Evolutionary conservation across 1,140 invertebrate genomes (phyloP).

Genomic region (Drosophila rufa): DNA sequence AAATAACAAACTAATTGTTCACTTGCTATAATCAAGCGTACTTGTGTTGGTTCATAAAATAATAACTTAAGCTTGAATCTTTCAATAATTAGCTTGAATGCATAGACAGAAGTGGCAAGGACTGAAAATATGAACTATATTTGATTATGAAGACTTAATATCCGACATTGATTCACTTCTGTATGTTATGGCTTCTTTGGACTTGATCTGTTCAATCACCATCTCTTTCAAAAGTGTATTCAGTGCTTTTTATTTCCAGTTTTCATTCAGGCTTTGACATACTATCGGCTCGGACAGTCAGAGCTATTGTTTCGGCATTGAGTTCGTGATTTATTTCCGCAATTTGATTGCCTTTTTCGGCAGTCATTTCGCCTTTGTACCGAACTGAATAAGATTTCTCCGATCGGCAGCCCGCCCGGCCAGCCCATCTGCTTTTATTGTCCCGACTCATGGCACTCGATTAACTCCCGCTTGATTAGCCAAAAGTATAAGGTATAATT

Average conservation of each 20-base stretch:
- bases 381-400: conserved; percentile 23
- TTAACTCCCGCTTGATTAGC: conserved; percentile 28
- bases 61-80: too few relatives aligned
- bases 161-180: not conserved
- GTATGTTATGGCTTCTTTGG: not conserved
- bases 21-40: not conserved
- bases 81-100: not conserved
- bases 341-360: conserved; percentile 28
- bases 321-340: conserved; percentile 51
- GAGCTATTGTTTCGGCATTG: conserved; percentile 43
- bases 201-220: conserved; percentile 6
- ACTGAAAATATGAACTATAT: conserved; percentile 1
- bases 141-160: not conserved
- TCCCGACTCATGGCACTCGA: conserved; percentile 17
- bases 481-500: conserved; percentile 52
- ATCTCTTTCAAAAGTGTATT: conserved; percentile 27
- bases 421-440: conserved; percentile 34
- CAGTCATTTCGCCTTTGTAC: conserved; percentile 21
- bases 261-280: conserved; percentile 37
- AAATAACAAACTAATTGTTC: too few relatives aligned
- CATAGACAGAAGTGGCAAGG: too few relatives aligned
- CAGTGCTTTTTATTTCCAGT: conserved; percentile 8
- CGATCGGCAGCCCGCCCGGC: conserved; percentile 1
- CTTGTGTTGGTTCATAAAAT: too few relatives aligned
- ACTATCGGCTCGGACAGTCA: conserved; percentile 30